Conservation (phyloP, 2,797 vertebrate genomes). For the Meda fulgida region DNA sequence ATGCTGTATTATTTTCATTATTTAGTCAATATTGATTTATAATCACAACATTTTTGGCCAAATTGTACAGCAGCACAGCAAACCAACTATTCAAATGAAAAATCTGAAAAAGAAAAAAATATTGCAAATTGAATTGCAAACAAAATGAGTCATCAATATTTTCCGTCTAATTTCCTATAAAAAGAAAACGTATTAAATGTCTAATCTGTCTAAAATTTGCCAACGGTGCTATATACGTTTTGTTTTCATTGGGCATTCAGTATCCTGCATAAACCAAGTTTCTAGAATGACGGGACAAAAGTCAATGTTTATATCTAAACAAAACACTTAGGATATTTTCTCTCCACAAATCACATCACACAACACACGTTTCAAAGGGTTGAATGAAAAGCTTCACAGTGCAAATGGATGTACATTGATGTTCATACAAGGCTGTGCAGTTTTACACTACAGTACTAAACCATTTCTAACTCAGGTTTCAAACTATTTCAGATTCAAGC, state of each 20-base stretch:
- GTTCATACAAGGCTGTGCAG: not conserved
- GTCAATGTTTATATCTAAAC: not conserved
- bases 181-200: not conserved
- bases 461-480: not conserved
- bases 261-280: not conserved
- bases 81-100: not conserved
- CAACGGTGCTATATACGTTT: not conserved
- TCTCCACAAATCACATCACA: not conserved
- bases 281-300: not conserved
- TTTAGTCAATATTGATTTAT: not conserved
- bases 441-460: not conserved
- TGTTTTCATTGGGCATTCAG: not conserved
- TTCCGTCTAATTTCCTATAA: no score
- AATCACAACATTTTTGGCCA: not conserved
- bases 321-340: not conserved
- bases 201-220: not conserved
- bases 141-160: not conserved
- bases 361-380: not conserved
- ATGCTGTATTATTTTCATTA: not conserved
- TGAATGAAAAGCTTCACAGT: not conserved
- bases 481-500: constrained; percentile 13
- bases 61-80: not conserved
- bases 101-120: not conserved
- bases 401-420: not conserved
- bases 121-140: not conserved